Percentiles rank a stretch among this genome's conserved stretches.
These are phyloP conservation scores for Ictidomys tridecemlineatus DNA, from an alignment of 2,113 vertebrate species.

Conservation along the genomic window DNA sequence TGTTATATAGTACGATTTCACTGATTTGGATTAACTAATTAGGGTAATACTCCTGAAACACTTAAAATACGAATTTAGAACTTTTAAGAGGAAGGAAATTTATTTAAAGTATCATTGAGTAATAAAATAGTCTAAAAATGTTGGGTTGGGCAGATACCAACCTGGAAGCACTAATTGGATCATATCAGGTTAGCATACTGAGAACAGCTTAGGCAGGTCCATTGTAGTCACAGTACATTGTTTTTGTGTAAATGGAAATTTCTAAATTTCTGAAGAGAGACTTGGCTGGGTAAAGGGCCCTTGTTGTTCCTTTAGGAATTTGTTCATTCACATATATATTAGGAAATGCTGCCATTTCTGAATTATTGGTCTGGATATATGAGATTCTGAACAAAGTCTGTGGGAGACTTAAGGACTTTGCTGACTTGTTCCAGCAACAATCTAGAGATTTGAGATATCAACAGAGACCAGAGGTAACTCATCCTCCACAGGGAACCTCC, in stretches of 20 bases:
- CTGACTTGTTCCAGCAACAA: neutral
- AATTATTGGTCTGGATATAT: neutral
- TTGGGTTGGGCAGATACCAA: neutral
- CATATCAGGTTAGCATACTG: neutral
- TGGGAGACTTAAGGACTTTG: neutral
- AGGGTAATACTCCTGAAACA: neutral
- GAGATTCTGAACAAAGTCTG: neutral
- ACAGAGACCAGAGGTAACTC: neutral
- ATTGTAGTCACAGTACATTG: accelerated
- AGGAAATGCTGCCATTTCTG: slow-evolving; percentile 6
- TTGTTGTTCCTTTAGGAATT: neutral
- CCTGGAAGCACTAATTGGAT: neutral
- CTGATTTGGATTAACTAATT: slow-evolving; percentile 6
- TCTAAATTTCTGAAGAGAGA: slow-evolving; percentile 38
- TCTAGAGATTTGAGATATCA: neutral
- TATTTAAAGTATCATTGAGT: neutral
- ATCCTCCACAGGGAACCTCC: neutral
- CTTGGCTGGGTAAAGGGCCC: neutral
- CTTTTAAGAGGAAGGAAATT: neutral
- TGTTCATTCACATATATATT: neutral
- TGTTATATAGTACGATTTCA: neutral
- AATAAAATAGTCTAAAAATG: neutral
- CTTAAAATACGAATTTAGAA: neutral
- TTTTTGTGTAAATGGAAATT: slow-evolving; percentile 11
- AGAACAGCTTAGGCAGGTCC: neutral